A percentile compares a stretch with the other conserved stretches of the same genome.
These are phyloP conservation scores for Lepus americanus DNA, from an alignment of 2,113 vertebrate species.

Conservation along the genomic window DNA sequence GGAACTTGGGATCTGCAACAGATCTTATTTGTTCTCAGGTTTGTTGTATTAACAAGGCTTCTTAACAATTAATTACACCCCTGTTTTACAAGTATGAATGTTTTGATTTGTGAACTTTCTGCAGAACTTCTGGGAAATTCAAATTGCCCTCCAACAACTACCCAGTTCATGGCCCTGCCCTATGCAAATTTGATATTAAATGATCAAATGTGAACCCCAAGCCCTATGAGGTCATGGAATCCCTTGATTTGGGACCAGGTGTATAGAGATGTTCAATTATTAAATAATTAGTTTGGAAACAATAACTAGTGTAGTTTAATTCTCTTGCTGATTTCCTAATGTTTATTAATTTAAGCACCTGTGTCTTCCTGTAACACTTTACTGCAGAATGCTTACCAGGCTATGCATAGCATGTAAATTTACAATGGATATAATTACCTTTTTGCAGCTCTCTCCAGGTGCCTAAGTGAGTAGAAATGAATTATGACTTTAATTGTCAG, in stretches of 20 bases:
- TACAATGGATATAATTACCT: constrained; percentile 86
- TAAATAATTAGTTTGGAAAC: constrained; percentile 91
- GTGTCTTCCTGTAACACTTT: constrained; percentile 87
- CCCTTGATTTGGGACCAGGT: constrained; percentile 88
- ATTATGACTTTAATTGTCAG: constrained; percentile 87
- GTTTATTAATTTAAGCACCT: constrained; percentile 93
- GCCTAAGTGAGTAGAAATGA: constrained; percentile 86
- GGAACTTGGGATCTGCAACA: neutral
- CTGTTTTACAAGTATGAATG: constrained; percentile 71
- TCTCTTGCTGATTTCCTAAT: constrained; percentile 90
- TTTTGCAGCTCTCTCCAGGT: constrained; percentile 78
- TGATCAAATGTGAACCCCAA: constrained; percentile 83
- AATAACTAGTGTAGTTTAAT: constrained; percentile 90
- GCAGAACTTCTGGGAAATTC: constrained; percentile 84
- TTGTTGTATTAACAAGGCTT: constrained; percentile 76
- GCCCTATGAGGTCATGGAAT: constrained; percentile 83
- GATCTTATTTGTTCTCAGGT: constrained; percentile 47
- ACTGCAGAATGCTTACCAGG: constrained; percentile 85
- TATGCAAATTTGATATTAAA: constrained; percentile 81
- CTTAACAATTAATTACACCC: constrained; percentile 80
- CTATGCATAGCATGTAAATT: constrained; percentile 85
- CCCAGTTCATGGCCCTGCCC: constrained; percentile 73
- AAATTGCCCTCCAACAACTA: constrained; percentile 68
- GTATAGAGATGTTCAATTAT: constrained; percentile 90
- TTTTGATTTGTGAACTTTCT: constrained; percentile 84